A percentile compares a stretch with the other conserved stretches of the same genome.
Evolutionary conservation across 2,888 invertebrate species (phyloP).

Genomic region (Mactromeris polynyma): DNA sequence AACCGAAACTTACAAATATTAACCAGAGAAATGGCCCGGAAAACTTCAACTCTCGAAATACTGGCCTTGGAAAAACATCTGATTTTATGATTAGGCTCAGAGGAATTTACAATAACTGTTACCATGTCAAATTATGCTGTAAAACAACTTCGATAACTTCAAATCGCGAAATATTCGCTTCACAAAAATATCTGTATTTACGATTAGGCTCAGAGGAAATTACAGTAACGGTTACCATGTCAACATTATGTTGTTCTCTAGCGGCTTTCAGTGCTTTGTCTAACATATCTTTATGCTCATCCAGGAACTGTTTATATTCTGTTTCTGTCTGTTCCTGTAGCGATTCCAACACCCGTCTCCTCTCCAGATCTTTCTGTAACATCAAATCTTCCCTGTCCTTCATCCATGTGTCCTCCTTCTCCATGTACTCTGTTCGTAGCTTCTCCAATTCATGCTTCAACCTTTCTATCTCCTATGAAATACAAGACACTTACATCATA

Average conservation of each 20-base stretch:
- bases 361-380: slow-evolving; percentile 75
- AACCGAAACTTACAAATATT: no score
- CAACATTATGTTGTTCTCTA: slow-evolving; percentile 74
- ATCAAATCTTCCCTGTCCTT: slow-evolving; percentile 72
- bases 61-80: no score
- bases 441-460: slow-evolving; percentile 66
- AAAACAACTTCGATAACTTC: no score
- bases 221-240: slow-evolving; percentile 71
- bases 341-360: slow-evolving; percentile 67
- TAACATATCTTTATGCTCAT: slow-evolving; percentile 80
- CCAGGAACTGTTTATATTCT: slow-evolving; percentile 78
- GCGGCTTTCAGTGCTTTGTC: slow-evolving; percentile 78
- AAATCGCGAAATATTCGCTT: no score
- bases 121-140: no score
- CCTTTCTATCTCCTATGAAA: slow-evolving; percentile 73
- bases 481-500: background rate
- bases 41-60: no score
- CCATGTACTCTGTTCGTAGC: slow-evolving; percentile 65
- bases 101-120: no score
- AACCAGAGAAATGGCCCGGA: no score
- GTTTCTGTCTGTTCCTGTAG: slow-evolving; percentile 76
- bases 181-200: no score
- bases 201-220: no score
- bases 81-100: no score
- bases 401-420: slow-evolving; percentile 67